Conservation (phyloP, 2,888 invertebrate genomes). For the Lamellibrachia columna region DNA sequence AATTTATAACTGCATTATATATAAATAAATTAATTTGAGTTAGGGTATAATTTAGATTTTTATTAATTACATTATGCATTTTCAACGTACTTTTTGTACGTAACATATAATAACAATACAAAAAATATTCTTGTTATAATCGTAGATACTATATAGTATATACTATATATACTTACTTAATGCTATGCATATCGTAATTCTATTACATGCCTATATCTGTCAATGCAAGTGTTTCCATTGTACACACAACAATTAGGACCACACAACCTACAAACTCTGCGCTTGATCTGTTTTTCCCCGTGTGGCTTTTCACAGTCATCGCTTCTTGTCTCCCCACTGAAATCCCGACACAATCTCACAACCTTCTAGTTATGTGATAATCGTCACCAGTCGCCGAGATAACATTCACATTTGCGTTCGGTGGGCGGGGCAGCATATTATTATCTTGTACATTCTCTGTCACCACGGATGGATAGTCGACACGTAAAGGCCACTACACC, state of each 20-base stretch:
- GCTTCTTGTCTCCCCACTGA: neutral
- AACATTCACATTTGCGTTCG: neutral
- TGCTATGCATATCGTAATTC: too few relatives aligned
- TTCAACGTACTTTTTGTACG: too few relatives aligned
- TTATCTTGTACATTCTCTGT: neutral
- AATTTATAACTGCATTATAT: too few relatives aligned
- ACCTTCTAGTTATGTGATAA: neutral
- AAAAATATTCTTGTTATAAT: too few relatives aligned
- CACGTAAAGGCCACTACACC: neutral
- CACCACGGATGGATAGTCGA: neutral
- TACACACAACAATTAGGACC: neutral
- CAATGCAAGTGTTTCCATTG: neutral
- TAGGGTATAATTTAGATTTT: too few relatives aligned
- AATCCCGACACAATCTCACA: neutral
- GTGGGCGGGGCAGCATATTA: neutral
- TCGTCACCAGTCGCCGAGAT: neutral
- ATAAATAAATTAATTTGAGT: too few relatives aligned
- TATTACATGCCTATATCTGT: neutral
- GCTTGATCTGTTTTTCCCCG: neutral
- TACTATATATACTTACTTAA: too few relatives aligned
- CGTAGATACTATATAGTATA: too few relatives aligned
- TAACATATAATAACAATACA: too few relatives aligned
- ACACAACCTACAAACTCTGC: neutral
- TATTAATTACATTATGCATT: too few relatives aligned
- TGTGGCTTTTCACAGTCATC: neutral